phyloP scores from a whole-genome alignment of 37 sponge, comb jelly and placozoan genomes.

The Mnemiopsis leidyi region DNA sequence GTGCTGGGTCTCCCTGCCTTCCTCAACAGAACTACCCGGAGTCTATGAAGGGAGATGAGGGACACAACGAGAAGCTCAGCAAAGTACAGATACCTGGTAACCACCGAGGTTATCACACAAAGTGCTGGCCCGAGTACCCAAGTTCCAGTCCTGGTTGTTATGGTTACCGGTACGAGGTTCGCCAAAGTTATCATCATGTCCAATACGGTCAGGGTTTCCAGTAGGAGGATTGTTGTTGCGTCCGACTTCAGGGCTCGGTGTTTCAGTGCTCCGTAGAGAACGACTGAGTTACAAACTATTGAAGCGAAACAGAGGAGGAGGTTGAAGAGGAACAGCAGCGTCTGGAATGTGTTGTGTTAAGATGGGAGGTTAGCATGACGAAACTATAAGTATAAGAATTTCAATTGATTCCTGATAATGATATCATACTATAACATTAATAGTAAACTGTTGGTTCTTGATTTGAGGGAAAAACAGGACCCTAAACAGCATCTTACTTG shows the following conservation, averaged over 20 bases:
- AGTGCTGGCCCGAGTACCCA: not conserved
- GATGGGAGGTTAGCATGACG: too few species aligned
- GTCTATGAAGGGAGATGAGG: not conserved
- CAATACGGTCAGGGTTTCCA: not conserved
- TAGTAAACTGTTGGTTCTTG: too few species aligned
- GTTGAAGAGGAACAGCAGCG: not conserved
- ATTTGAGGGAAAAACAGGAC: too few species aligned
- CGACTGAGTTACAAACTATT: not conserved
- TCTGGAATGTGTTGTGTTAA: too few species aligned
- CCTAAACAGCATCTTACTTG: too few species aligned
- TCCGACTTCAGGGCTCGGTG: conserved; percentile 20
- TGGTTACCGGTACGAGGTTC: not conserved
- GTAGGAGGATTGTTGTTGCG: not conserved
- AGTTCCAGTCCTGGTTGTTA: not conserved
- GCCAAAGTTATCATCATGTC: not conserved
- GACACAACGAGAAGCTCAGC: not conserved
- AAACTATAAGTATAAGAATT: too few species aligned
- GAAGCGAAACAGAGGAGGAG: not conserved
- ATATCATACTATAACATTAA: too few species aligned
- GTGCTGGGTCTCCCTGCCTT: not conserved
- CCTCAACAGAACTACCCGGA: not conserved
- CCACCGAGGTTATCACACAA: not conserved
- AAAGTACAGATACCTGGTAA: not conserved
- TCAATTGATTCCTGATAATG: too few species aligned
- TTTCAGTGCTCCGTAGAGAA: not conserved